Conservation (phyloP, 2,113 vertebrate genomes). For the Opisthocomus hoazin region DNA sequence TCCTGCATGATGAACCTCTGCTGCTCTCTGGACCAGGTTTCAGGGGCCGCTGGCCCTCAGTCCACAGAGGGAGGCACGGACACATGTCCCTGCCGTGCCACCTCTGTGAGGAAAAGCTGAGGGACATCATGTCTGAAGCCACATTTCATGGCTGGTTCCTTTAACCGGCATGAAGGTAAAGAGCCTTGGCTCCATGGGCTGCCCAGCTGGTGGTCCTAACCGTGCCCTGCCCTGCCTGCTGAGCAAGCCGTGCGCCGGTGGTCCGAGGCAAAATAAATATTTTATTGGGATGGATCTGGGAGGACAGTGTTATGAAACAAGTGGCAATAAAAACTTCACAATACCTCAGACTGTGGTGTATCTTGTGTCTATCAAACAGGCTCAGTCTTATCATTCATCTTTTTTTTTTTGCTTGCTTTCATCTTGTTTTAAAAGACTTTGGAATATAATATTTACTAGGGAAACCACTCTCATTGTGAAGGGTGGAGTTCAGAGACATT, state of each 20-base stretch:
- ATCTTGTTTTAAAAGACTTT: background rate
- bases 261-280: background rate
- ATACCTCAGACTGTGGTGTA: background rate
- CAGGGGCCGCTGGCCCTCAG: background rate
- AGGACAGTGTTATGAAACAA: background rate
- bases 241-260: fast-evolving
- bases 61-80: background rate
- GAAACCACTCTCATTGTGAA: background rate
- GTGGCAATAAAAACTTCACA: background rate
- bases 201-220: background rate
- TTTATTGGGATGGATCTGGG: background rate
- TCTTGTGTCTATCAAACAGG: background rate
- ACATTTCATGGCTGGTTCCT: background rate
- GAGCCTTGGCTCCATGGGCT: fast-evolving
- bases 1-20: background rate
- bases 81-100: background rate
- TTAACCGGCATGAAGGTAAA: background rate
- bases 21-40: background rate
- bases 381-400: background rate
- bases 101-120: background rate
- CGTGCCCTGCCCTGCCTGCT: fast-evolving
- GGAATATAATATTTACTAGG: background rate
- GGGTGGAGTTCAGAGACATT: background rate
- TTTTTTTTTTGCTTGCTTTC: background rate
- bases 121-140: background rate